phyloP scores from a whole-genome alignment of 2,888 invertebrate species.

The Diarsia dahlii region DNA sequence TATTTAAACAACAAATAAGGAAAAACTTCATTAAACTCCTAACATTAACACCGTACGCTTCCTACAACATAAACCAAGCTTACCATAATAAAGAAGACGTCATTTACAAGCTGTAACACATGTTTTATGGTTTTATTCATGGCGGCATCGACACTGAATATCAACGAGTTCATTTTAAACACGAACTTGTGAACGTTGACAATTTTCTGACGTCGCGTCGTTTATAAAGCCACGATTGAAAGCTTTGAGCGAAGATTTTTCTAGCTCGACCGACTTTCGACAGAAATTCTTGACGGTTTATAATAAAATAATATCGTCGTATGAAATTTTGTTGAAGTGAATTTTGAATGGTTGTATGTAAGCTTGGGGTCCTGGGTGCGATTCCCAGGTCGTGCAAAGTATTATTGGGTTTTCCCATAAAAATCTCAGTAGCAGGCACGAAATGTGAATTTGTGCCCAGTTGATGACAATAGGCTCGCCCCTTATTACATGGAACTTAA shows the following conservation, averaged over 20 bases:
- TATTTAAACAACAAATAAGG: neutral
- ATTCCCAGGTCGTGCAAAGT: neutral
- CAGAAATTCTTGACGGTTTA: neutral
- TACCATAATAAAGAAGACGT: slow-evolving; percentile 18
- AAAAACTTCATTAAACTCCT: slow-evolving; percentile 3
- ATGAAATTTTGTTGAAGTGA: neutral
- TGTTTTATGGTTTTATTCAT: slow-evolving; percentile 54
- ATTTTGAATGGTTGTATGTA: neutral
- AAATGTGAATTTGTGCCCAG: neutral
- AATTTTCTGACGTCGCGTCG: slow-evolving; percentile 26
- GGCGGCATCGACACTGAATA: slow-evolving; percentile 30
- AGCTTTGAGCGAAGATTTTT: slow-evolving; percentile 6
- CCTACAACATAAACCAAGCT: slow-evolving; percentile 9
- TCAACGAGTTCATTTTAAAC: slow-evolving; percentile 48
- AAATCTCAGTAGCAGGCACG: neutral
- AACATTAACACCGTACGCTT: neutral
- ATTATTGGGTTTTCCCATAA: neutral
- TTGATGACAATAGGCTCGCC: neutral
- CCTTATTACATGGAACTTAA: no score
- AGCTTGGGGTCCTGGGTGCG: neutral
- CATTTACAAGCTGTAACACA: slow-evolving; percentile 40
- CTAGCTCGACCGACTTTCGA: neutral
- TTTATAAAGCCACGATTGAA: slow-evolving; percentile 11
- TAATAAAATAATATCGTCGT: slow-evolving; percentile 12
- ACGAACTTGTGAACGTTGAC: slow-evolving; percentile 23